Conservation (phyloP, 2,888 invertebrate genomes). For the Drosophila buzzatii region DNA sequence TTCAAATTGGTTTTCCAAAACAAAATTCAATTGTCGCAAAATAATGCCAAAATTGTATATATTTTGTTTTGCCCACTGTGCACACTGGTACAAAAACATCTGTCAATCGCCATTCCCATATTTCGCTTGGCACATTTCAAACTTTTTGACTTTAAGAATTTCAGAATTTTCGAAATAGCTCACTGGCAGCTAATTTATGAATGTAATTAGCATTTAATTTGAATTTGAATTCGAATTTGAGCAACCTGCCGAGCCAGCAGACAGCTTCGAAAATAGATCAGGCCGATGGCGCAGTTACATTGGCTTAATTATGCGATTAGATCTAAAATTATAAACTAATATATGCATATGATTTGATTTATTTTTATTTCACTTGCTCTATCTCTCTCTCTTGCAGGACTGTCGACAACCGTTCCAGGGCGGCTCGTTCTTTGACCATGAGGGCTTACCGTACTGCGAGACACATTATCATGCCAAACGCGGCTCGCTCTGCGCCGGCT, state of each 20-base stretch:
- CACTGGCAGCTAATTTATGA: constrained; percentile 73
- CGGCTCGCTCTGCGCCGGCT: constrained; percentile 98
- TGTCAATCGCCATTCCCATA: constrained; percentile 34
- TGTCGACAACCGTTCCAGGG: constrained; percentile 98
- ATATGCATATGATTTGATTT: background rate
- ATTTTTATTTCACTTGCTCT: constrained; percentile 51
- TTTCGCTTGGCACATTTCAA: constrained; percentile 44
- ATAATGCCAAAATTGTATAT: constrained; percentile 52
- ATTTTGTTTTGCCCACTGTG: constrained; percentile 41
- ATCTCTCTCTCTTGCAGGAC: constrained; percentile 88
- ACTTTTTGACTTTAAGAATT: constrained; percentile 32
- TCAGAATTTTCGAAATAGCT: constrained; percentile 14
- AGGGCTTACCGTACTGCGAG: constrained; percentile 99
- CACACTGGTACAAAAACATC: constrained; percentile 39
- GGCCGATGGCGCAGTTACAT: constrained; percentile 7
- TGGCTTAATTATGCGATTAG: background rate
- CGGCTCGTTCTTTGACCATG: constrained; percentile 99
- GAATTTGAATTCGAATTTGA: constrained; percentile 24
- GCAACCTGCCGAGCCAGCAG: constrained; percentile 1
- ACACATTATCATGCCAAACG: constrained; percentile 99
- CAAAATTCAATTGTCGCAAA: constrained; percentile 26
- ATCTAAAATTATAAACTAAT: constrained; percentile 1
- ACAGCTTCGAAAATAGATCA: constrained; percentile 6
- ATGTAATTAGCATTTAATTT: constrained; percentile 63
- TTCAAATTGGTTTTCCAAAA: constrained; percentile 69